Percentiles rank a stretch among this genome's conserved stretches.
These are phyloP conservation scores for Stictonetta naevosa DNA, from an alignment of 2,113 vertebrate species.

Conservation along the genomic window DNA sequence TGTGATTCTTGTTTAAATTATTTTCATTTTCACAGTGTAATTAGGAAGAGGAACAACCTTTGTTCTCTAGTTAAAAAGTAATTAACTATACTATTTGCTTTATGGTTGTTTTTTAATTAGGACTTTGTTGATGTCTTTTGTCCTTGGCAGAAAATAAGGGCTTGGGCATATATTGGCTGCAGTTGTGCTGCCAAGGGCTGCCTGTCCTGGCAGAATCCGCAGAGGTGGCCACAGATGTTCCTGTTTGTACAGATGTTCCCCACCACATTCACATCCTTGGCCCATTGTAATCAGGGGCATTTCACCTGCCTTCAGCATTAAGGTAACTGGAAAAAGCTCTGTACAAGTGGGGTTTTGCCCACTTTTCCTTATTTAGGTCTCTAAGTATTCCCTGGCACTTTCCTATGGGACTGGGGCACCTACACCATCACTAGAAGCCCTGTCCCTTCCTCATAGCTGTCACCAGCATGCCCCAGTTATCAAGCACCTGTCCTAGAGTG, in stretches of 20 bases:
- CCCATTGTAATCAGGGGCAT: neutral
- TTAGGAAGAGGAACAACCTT: constrained; percentile 46
- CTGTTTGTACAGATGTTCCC: neutral
- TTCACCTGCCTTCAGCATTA: neutral
- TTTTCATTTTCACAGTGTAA: constrained; percentile 58
- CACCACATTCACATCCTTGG: neutral
- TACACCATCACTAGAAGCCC: neutral
- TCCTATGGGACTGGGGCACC: neutral
- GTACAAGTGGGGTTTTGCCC: neutral
- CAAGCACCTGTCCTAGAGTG: neutral
- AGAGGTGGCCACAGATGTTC: neutral
- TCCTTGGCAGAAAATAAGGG: constrained; percentile 23
- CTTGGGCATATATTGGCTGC: neutral
- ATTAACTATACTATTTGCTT: constrained; percentile 61
- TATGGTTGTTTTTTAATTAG: constrained; percentile 58
- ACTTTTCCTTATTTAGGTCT: neutral
- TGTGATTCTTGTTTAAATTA: constrained; percentile 52
- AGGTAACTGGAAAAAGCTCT: neutral
- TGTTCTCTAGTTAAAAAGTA: constrained; percentile 67
- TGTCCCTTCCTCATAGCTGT: neutral
- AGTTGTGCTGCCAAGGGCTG: neutral
- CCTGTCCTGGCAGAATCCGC: neutral
- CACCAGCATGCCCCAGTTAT: neutral
- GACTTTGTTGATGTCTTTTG: constrained; percentile 48
- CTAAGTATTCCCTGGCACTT: neutral